Conservation (phyloP, 2,888 invertebrate species). For the Lottia scabra region DNA sequence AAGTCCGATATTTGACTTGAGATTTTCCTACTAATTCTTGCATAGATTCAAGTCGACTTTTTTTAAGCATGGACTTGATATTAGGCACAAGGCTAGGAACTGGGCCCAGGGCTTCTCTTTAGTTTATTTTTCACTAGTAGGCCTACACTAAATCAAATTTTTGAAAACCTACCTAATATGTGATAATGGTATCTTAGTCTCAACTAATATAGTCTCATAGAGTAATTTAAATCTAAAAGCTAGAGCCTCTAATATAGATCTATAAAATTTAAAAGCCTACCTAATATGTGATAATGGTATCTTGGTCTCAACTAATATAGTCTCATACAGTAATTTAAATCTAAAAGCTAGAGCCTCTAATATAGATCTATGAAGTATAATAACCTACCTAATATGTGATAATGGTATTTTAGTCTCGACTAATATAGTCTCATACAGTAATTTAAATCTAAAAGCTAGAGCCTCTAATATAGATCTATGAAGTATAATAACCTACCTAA, state of each 20-base stretch:
- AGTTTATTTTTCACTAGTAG: too few relatives aligned
- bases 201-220: constrained; percentile 79
- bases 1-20: too few relatives aligned
- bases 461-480: constrained; percentile 70
- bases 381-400: constrained; percentile 49
- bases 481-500: constrained; percentile 41
- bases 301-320: constrained; percentile 79
- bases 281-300: constrained; percentile 67
- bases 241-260: constrained; percentile 93
- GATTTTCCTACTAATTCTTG: too few relatives aligned
- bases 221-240: constrained; percentile 92
- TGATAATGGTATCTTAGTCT: constrained; percentile 74
- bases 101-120: too few relatives aligned
- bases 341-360: constrained; percentile 96
- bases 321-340: constrained; percentile 82
- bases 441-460: constrained; percentile 91
- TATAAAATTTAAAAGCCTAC: too few relatives aligned
- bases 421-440: constrained; percentile 81
- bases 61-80: too few relatives aligned
- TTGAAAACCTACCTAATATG: constrained; percentile 52
- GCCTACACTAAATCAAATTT: too few relatives aligned
- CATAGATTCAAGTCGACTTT: too few relatives aligned
- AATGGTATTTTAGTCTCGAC: constrained; percentile 76
- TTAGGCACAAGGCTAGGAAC: too few relatives aligned
- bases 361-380: constrained; percentile 81